Percentiles rank a stretch among this genome's conserved stretches.
Conservation (phyloP, 2,888 invertebrate genomes). For the Chrysotoxum bicinctum region DNA sequence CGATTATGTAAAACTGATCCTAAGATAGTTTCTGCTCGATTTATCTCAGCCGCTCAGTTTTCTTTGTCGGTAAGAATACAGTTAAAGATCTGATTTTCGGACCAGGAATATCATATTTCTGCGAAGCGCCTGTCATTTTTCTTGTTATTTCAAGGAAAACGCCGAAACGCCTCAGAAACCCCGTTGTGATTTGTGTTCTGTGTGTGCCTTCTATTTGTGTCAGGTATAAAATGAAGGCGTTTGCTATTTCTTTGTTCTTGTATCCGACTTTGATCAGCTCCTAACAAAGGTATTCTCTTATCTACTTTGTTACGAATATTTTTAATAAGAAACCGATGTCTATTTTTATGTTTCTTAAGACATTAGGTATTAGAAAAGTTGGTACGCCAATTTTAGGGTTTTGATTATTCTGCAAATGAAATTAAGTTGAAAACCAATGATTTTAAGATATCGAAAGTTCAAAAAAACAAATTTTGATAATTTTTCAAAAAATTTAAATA, state of each 20-base stretch:
- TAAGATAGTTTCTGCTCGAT: conserved; percentile 11
- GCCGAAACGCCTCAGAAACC: background rate
- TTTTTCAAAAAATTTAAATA: too few species aligned
- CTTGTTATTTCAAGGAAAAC: conserved; percentile 20
- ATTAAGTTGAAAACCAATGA: too few species aligned
- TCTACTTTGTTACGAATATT: background rate
- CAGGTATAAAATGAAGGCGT: conserved; percentile 12
- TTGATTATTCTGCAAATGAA: too few species aligned
- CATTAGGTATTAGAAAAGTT: too few species aligned
- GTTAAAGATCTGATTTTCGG: background rate
- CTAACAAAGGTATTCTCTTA: background rate
- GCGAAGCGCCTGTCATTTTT: conserved; percentile 24
- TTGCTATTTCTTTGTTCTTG: conserved; percentile 42
- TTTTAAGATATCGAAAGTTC: too few species aligned
- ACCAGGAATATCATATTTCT: conserved; percentile 37
- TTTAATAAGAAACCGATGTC: background rate
- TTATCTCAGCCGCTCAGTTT: background rate
- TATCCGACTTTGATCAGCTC: conserved; percentile 46
- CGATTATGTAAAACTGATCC: background rate
- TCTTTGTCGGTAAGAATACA: conserved; percentile 39
- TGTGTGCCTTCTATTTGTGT: conserved; percentile 5
- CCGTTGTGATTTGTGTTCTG: conserved; percentile 14
- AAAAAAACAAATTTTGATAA: too few species aligned
- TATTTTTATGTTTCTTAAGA: too few species aligned
- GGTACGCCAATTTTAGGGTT: too few species aligned